Evolutionary conservation across 2,113 vertebrate genomes (phyloP).

Genomic region (Alaudala cheleensis): DNA sequence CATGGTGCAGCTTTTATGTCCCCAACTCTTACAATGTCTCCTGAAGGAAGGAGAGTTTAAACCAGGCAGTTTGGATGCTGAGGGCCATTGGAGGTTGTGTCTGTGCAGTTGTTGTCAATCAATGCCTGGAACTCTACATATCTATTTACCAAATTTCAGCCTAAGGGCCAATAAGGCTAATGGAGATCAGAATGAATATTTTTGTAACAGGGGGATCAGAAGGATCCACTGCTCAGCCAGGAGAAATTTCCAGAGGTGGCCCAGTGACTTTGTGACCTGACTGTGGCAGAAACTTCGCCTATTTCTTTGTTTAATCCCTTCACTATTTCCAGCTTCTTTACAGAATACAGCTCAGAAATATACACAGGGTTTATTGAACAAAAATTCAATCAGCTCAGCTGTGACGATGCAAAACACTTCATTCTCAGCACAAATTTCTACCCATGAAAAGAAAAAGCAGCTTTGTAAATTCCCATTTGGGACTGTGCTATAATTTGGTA

Average conservation of each 20-base stretch:
- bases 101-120: neutral
- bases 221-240: neutral
- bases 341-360: neutral
- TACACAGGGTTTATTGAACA: neutral
- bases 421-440: neutral
- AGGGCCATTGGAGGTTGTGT: neutral
- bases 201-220: neutral
- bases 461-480: neutral
- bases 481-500: neutral
- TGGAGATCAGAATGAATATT: neutral
- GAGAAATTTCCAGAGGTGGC: neutral
- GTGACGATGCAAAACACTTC: neutral
- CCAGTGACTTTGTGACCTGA: neutral
- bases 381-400: neutral
- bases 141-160: neutral
- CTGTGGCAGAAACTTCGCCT: neutral
- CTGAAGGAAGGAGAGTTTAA: neutral
- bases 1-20: neutral
- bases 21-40: neutral
- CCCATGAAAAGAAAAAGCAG: neutral
- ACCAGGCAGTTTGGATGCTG: neutral
- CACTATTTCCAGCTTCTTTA: neutral
- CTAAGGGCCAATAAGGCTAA: neutral
- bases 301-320: too few species aligned
- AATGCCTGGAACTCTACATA: neutral